phyloP scores from a whole-genome alignment of 2,797 vertebrate genomes.

The Dicrostonyx torquatus region DNA sequence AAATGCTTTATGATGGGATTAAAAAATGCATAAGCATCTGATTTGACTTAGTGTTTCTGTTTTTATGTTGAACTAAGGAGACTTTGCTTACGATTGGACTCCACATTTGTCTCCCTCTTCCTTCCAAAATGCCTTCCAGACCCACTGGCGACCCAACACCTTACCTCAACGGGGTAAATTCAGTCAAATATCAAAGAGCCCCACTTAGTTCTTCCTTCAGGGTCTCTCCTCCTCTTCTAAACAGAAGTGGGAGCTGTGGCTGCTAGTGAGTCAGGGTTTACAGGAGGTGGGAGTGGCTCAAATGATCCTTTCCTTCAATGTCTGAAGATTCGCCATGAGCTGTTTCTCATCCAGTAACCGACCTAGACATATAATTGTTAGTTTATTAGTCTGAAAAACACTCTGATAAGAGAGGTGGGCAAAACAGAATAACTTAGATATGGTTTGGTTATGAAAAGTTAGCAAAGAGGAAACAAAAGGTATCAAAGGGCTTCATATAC shows the following conservation, averaged over 20 bases:
- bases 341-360: conserved; percentile 12
- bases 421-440: conserved; percentile 18
- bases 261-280: conserved; percentile 26
- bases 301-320: conserved; percentile 26
- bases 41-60: conserved; percentile 83
- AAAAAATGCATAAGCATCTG: conserved; percentile 81
- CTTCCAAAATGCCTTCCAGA: conserved; percentile 65
- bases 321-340: not conserved
- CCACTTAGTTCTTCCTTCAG: not conserved
- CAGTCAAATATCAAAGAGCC: conserved; percentile 25
- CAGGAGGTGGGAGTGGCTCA: conserved; percentile 24
- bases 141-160: not conserved
- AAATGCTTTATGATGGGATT: conserved; percentile 79
- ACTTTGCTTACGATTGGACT: conserved; percentile 77
- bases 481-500: not conserved
- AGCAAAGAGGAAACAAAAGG: not conserved
- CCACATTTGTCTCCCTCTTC: conserved; percentile 75
- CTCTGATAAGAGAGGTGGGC: not conserved
- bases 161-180: conserved; percentile 32
- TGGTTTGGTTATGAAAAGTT: conserved; percentile 36
- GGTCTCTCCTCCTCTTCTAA: not conserved
- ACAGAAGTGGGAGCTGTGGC: not conserved
- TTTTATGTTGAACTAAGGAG: conserved; percentile 78
- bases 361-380: not conserved
- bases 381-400: conserved; percentile 14